A percentile compares a stretch with the other conserved stretches of the same genome.
phyloP scores from a whole-genome alignment of 2,113 vertebrate genomes.

The Mellivora capensis region DNA sequence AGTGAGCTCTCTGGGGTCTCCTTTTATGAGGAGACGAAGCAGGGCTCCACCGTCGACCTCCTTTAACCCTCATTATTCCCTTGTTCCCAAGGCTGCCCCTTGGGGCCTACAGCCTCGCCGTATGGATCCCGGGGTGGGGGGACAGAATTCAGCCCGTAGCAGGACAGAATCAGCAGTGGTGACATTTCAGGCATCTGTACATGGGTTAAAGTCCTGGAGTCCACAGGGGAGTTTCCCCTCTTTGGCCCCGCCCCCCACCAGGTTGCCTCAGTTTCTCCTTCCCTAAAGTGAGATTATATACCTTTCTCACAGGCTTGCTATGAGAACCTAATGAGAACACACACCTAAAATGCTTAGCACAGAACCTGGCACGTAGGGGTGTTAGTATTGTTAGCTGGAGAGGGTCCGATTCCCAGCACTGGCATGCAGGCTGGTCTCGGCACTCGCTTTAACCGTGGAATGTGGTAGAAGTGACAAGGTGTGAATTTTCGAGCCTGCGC shows the following conservation, averaged over 20 bases:
- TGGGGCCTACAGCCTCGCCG: neutral
- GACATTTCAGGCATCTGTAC: neutral
- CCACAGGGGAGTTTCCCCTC: neutral
- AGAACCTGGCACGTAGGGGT: neutral
- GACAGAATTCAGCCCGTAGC: too few species aligned
- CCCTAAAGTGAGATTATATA: neutral
- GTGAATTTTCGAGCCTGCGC: too few species aligned
- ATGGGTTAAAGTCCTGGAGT: too few species aligned
- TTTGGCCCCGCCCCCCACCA: fast-evolving
- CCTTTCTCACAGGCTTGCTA: neutral
- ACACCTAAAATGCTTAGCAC: neutral
- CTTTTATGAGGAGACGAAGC: neutral
- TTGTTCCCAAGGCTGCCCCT: neutral
- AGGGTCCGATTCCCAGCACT: neutral
- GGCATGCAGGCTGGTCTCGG: fast-evolving
- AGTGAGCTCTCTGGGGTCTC: neutral
- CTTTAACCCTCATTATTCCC: too few species aligned
- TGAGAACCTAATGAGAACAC: neutral
- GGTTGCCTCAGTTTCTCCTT: neutral
- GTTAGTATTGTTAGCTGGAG: neutral
- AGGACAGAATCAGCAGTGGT: neutral
- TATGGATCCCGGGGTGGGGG: neutral
- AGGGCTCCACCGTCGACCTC: neutral
- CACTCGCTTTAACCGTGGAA: neutral
- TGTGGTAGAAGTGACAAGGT: neutral